Evolutionary conservation across 2,888 invertebrate genomes (phyloP).

Genomic region (Mesopsocus fuscifrons): DNA sequence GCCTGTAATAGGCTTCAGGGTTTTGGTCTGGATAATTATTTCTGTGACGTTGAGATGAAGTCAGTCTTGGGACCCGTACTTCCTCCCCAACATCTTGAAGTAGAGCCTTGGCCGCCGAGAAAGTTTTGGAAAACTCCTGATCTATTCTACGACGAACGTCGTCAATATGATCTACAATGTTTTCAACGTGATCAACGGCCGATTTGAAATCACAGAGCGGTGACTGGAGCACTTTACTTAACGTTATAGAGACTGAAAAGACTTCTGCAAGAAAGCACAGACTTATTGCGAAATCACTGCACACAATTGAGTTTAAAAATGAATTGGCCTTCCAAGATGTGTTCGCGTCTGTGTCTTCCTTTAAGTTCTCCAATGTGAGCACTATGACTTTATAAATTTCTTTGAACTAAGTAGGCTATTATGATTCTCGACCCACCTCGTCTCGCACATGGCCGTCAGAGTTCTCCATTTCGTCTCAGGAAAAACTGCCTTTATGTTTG

Average conservation of each 20-base stretch:
- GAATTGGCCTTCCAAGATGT: not conserved
- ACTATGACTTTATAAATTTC: not conserved
- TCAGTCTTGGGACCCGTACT: not conserved
- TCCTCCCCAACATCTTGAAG: not conserved
- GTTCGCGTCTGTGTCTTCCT: not conserved
- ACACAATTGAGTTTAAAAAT: not conserved
- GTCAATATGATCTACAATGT: not conserved
- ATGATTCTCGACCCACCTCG: not conserved
- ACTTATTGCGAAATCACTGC: not conserved
- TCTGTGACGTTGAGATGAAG: not conserved
- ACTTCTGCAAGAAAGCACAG: not conserved
- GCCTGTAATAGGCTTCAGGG: not conserved
- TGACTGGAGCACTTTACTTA: not conserved
- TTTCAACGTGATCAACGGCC: not conserved
- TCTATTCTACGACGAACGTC: not conserved
- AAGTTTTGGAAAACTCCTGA: not conserved
- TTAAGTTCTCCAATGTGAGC: not conserved
- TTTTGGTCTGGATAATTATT: not conserved
- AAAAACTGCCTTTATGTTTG: not conserved
- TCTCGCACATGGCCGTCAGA: not conserved
- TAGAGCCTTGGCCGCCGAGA: not conserved
- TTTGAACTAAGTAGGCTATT: not conserved
- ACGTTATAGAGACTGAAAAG: not conserved
- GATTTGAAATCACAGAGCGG: not conserved
- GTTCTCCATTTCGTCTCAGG: not conserved